Conservation (phyloP, 1,140 invertebrate genomes). For the Notospermus geniculatus region DNA sequence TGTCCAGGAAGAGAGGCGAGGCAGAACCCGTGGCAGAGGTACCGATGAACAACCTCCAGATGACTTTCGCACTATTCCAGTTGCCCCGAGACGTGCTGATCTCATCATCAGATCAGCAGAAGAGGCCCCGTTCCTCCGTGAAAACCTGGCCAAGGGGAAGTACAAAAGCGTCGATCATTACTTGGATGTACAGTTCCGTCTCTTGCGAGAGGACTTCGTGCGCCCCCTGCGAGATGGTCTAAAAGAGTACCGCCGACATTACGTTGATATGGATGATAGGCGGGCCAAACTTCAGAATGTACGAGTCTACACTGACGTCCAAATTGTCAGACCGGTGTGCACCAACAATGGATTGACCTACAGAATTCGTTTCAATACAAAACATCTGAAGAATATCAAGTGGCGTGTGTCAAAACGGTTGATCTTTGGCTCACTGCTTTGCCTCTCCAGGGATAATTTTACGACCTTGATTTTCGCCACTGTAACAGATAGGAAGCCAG, state of each 20-base stretch:
- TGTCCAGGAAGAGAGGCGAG: background rate
- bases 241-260: conserved; percentile 22
- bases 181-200: conserved; percentile 72
- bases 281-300: conserved; percentile 22
- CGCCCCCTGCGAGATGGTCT: conserved; percentile 55
- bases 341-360: conserved; percentile 21
- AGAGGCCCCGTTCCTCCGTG: conserved; percentile 57
- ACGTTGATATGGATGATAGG: conserved; percentile 5
- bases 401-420: conserved; percentile 59
- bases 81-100: conserved; percentile 44
- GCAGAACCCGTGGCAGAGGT: background rate
- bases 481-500: conserved; percentile 60
- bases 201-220: conserved; percentile 70
- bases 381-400: conserved; percentile 18
- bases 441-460: conserved; percentile 67
- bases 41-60: conserved; percentile 34
- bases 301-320: conserved; percentile 34
- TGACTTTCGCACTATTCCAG: conserved; percentile 42
- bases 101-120: conserved; percentile 23
- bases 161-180: conserved; percentile 70
- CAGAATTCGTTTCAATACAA: conserved; percentile 21
- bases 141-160: conserved; percentile 63
- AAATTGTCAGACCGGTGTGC: conserved; percentile 36
- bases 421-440: conserved; percentile 67
- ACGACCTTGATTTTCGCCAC: conserved; percentile 65